Evolutionary conservation across 2,797 vertebrate species (phyloP).

Genomic region (Micrastur ruficollis): DNA sequence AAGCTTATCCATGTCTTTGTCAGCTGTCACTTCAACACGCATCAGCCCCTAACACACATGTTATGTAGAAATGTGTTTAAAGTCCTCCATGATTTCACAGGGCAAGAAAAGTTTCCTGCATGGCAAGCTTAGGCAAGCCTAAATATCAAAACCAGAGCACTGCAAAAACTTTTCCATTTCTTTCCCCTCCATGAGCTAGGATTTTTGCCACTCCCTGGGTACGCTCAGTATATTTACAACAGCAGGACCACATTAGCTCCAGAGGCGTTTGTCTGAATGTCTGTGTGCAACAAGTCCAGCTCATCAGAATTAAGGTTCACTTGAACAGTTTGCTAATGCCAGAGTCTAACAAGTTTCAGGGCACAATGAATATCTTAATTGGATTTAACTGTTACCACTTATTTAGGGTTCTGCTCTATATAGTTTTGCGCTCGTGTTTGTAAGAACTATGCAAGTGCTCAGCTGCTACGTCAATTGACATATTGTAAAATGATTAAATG

Average conservation of each 20-base stretch:
- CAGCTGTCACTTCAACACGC: background rate
- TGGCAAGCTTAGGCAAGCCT: background rate
- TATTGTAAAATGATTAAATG: slow-evolving; percentile 54
- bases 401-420: background rate
- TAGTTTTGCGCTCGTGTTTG: background rate
- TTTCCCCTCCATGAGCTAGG: accelerated
- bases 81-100: accelerated
- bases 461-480: background rate
- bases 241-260: accelerated
- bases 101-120: accelerated
- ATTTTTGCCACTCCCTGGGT: accelerated
- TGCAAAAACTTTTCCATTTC: too few species aligned
- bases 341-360: background rate
- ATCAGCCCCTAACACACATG: accelerated
- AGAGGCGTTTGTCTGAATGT: accelerated
- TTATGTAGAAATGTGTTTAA: accelerated
- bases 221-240: accelerated
- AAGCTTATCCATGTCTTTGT: background rate
- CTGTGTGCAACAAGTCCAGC: background rate
- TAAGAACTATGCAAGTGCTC: background rate
- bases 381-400: background rate
- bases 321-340: background rate
- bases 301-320: background rate
- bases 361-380: too few species aligned
- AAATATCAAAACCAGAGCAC: background rate